Evolutionary conservation across 2,113 vertebrate genomes (phyloP).

Genomic region (Forbesichthys agassizii): DNA sequence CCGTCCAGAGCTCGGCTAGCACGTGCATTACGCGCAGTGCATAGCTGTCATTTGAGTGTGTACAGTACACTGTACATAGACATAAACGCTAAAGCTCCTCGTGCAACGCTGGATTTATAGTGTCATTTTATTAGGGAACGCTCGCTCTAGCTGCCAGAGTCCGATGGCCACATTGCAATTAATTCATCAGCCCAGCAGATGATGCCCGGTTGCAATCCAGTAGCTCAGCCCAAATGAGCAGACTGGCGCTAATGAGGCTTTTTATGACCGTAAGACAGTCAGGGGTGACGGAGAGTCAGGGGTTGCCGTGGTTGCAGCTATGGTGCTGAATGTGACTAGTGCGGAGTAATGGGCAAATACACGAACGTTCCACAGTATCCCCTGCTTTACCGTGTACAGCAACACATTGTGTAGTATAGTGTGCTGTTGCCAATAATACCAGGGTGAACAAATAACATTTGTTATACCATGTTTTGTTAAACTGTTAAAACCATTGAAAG

Average conservation of each 20-base stretch:
- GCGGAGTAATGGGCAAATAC: not conserved
- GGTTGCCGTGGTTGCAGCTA: not conserved
- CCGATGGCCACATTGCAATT: not conserved
- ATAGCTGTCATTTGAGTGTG: conserved; percentile 70
- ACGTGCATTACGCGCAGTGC: conserved; percentile 60
- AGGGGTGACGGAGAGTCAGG: not conserved
- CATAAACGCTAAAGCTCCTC: conserved; percentile 36
- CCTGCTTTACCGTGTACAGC: no score
- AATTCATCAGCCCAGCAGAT: conserved; percentile 15
- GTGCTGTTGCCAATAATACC: no score
- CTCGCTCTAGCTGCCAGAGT: conserved; percentile 2
- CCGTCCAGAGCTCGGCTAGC: conserved; percentile 57
- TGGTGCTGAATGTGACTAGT: not conserved
- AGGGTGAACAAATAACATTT: no score
- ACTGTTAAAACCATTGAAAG: no score
- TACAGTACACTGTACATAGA: conserved; percentile 24
- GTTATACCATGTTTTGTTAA: no score
- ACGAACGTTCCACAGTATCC: no score
- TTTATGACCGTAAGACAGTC: not conserved
- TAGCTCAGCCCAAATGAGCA: not conserved
- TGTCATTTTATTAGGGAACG: not conserved
- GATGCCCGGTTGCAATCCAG: conserved; percentile 5
- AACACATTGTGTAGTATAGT: no score
- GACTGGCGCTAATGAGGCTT: conserved; percentile 2
- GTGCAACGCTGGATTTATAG: conserved; percentile 48